Evolutionary conservation across 2,888 invertebrate species (phyloP).

Genomic region (Papilio demoleus): DNA sequence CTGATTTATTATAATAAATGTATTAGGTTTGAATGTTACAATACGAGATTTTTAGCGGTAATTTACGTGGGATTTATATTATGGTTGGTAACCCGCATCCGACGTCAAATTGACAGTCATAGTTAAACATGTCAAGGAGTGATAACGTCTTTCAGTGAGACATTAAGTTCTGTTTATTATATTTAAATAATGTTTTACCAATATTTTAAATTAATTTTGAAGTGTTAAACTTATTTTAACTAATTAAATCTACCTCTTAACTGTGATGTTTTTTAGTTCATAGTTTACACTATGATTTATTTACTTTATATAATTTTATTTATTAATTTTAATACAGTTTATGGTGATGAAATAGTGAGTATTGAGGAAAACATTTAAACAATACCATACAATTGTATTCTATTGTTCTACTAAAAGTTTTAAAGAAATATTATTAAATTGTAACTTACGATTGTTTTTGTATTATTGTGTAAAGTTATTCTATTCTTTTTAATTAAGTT

Average conservation of each 20-base stretch:
- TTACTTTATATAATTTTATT: conserved; percentile 29
- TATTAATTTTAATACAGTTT: conserved; percentile 5
- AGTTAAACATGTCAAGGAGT: conserved; percentile 19
- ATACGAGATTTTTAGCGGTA: no score
- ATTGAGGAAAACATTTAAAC: conserved; percentile 2
- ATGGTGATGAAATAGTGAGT: conserved; percentile 37
- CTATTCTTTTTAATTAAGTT: no score
- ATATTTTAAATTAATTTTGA: conserved; percentile 4
- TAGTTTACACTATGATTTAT: conserved; percentile 24
- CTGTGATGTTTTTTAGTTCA: conserved; percentile 38
- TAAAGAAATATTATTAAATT: neutral
- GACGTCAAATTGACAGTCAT: conserved; percentile 33
- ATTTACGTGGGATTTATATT: no score
- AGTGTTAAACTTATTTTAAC: conserved; percentile 9
- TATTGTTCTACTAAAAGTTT: neutral
- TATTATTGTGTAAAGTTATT: no score
- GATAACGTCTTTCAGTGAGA: neutral
- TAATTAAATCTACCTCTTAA: neutral
- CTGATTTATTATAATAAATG: no score
- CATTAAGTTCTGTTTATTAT: neutral
- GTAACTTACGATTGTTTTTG: no score
- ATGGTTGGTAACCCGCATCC: no score
- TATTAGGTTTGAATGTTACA: no score
- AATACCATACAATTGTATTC: neutral
- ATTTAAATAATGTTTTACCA: conserved; percentile 11